Percentiles rank a stretch among this genome's conserved stretches.
phyloP scores from a whole-genome alignment of 2,888 invertebrate genomes.

The Amiota communis region DNA sequence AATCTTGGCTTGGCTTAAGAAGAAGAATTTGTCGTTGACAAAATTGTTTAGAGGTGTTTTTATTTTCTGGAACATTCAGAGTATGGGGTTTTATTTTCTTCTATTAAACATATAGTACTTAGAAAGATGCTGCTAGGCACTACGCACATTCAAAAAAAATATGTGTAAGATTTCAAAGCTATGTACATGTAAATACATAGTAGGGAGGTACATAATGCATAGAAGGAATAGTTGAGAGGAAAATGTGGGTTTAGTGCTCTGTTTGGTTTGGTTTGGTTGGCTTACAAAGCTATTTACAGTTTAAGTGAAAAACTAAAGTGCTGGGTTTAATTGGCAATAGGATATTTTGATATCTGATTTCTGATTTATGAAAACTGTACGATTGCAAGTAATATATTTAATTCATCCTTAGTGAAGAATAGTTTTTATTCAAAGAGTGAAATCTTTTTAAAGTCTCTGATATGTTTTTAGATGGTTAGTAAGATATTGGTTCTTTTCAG shows the following conservation, averaged over 20 bases:
- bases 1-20: conserved; percentile 46
- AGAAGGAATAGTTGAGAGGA: background rate
- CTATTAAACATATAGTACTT: conserved; percentile 37
- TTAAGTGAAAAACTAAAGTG: background rate
- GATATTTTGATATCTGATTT: too few species aligned
- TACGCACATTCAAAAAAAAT: conserved; percentile 43
- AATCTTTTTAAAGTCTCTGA: too few species aligned
- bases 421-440: too few species aligned
- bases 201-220: too few species aligned
- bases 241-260: conserved; percentile 32
- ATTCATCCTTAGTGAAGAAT: too few species aligned
- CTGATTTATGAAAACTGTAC: too few species aligned
- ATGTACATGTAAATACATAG: background rate
- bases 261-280: conserved; percentile 28
- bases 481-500: too few species aligned
- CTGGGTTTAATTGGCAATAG: too few species aligned
- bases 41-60: conserved; percentile 46
- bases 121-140: conserved; percentile 39
- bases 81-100: conserved; percentile 31
- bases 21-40: conserved; percentile 49
- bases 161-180: conserved; percentile 37
- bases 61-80: conserved; percentile 42
- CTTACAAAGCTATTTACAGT: conserved; percentile 28
- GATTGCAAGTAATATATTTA: too few species aligned
- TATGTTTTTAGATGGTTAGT: too few species aligned